These are phyloP conservation scores for Drosophila parvula DNA, from an alignment of 1,140 invertebrate genomes.

Conservation along the genomic window DNA sequence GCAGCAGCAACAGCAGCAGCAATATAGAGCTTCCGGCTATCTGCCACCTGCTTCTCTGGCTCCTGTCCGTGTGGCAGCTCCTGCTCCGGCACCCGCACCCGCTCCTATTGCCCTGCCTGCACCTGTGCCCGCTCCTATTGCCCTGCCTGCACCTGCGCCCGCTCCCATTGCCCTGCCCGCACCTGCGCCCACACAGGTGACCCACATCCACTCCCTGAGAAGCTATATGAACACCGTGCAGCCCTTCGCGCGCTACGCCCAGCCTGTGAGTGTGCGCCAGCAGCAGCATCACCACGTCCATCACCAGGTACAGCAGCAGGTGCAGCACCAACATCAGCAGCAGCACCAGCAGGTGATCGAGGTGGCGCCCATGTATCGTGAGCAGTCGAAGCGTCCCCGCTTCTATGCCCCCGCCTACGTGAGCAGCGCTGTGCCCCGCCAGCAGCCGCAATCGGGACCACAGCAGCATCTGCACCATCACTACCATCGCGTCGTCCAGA, in stretches of 20 bases:
- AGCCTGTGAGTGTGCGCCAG: slow-evolving; percentile 41
- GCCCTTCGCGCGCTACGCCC: slow-evolving; percentile 68
- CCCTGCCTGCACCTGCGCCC: slow-evolving; percentile 40
- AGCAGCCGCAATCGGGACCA: slow-evolving; percentile 18
- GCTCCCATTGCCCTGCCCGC: slow-evolving; percentile 22
- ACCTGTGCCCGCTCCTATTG: slow-evolving; percentile 13
- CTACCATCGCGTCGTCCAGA: slow-evolving; percentile 35
- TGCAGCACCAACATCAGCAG: slow-evolving; percentile 14
- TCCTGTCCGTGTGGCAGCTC: not conserved
- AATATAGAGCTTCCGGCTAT: slow-evolving; percentile 30
- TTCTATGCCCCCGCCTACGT: slow-evolving; percentile 70
- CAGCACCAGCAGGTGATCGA: slow-evolving; percentile 47
- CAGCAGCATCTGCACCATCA: slow-evolving; percentile 32
- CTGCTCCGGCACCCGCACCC: slow-evolving; percentile 2
- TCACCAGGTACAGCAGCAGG: slow-evolving; percentile 16
- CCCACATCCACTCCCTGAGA: slow-evolving; percentile 66
- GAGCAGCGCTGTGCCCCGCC: slow-evolving; percentile 42
- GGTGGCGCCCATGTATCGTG: slow-evolving; percentile 74
- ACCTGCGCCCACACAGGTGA: slow-evolving; percentile 54
- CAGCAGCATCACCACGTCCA: slow-evolving; percentile 33
- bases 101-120: slow-evolving; percentile 20
- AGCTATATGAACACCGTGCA: slow-evolving; percentile 78
- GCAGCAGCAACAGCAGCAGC: slow-evolving; percentile 13
- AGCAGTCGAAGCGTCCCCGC: slow-evolving; percentile 66
- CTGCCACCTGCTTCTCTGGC: slow-evolving; percentile 23